A percentile compares a stretch with the other conserved stretches of the same genome.
phyloP scores from a whole-genome alignment of 2,113 vertebrate genomes.

The Erpornis zantholeuca region DNA sequence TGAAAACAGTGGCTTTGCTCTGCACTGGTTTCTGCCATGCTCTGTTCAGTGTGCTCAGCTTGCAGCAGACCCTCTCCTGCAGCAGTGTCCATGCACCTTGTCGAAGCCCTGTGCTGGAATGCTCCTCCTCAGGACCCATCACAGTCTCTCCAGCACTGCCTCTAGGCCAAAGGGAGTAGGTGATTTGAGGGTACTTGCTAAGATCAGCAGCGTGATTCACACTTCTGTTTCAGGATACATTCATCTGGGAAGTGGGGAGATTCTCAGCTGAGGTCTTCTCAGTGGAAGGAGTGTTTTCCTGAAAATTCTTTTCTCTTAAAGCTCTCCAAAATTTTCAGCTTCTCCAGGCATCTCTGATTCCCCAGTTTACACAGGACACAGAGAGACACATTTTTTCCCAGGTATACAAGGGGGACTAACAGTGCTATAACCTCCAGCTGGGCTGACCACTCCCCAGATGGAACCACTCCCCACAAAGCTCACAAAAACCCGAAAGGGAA shows the following conservation, averaged over 20 bases:
- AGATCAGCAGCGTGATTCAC: neutral
- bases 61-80: neutral
- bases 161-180: neutral
- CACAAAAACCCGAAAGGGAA: too few relatives aligned
- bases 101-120: neutral
- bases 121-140: rapidly evolving
- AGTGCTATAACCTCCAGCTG: neutral
- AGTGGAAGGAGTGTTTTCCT: neutral
- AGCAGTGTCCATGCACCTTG: rapidly evolving
- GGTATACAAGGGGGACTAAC: neutral
- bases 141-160: neutral
- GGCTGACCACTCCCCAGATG: neutral
- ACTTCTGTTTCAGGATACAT: neutral
- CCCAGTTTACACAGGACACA: neutral
- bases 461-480: too few relatives aligned
- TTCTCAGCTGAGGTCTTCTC: neutral
- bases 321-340: neutral
- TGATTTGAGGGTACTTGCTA: neutral
- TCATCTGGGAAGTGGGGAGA: neutral
- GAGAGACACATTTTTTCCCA: rapidly evolving
- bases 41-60: neutral
- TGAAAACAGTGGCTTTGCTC: neutral
- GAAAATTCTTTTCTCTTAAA: neutral
- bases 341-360: neutral
- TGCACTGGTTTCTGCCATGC: rapidly evolving